Conservation (phyloP, 2,113 vertebrate genomes). For the Lycocorax pyrrhopterus region DNA sequence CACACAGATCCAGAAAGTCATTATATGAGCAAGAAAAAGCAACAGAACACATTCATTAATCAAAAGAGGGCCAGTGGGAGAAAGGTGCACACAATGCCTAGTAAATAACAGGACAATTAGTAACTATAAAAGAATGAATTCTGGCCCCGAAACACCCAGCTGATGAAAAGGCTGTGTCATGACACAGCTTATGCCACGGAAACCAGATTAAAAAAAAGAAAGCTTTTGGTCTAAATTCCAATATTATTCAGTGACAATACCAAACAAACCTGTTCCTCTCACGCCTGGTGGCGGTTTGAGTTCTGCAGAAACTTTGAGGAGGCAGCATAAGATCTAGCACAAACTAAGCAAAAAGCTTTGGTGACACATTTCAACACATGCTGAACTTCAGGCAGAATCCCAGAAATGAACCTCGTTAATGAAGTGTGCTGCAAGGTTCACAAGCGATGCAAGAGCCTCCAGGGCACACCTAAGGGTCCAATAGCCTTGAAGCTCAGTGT, state of each 20-base stretch:
- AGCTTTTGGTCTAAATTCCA: not conserved
- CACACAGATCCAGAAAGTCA: not conserved
- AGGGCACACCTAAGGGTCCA: not conserved
- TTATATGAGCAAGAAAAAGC: not conserved
- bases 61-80: not conserved
- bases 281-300: not conserved
- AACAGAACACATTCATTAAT: not conserved
- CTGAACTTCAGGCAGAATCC: not conserved
- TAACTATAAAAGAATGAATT: not conserved
- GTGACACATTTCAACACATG: not conserved
- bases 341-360: not conserved
- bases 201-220: not conserved
- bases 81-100: not conserved
- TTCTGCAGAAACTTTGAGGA: not conserved
- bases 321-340: not conserved
- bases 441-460: not conserved
- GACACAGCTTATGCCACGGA: not conserved
- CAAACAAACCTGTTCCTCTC: not conserved
- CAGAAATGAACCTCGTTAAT: not conserved
- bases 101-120: not conserved
- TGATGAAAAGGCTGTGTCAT: not conserved
- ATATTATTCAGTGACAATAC: not conserved
- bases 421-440: not conserved
- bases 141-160: not conserved
- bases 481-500: rapidly evolving